Conservation (phyloP, 2,113 vertebrate species). For the Athene cunicularia region DNA sequence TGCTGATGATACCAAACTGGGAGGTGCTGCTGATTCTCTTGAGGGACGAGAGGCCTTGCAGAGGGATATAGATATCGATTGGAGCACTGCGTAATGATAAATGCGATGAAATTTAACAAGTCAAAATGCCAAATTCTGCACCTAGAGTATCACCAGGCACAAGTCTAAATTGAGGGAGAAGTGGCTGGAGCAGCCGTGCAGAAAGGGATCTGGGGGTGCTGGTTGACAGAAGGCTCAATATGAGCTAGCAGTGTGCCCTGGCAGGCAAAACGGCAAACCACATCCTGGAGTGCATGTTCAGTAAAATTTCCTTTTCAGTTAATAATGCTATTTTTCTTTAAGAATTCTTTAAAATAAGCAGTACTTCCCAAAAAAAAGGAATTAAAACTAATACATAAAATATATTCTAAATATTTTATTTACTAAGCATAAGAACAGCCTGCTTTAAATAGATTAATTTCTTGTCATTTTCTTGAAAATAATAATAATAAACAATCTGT, state of each 20-base stretch:
- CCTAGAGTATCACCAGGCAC: not conserved
- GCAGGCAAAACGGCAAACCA: not conserved
- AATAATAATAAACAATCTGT: not conserved
- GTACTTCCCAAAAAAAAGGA: not conserved
- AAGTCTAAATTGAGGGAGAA: not conserved
- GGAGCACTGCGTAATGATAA: not conserved
- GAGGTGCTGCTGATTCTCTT: not conserved
- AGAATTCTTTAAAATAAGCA: not conserved
- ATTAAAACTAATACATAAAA: not conserved
- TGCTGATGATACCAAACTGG: too few species aligned
- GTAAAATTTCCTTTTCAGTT: not conserved
- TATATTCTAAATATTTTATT: not conserved
- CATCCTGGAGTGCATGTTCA: not conserved
- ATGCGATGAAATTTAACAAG: not conserved
- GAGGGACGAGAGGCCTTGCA: not conserved
- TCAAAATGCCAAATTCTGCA: not conserved
- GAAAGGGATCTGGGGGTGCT: not conserved
- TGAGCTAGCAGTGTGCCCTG: not conserved
- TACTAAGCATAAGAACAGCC: not conserved
- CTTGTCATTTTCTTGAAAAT: not conserved
- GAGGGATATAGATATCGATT: not conserved
- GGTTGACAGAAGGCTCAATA: not conserved
- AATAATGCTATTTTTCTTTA: not conserved
- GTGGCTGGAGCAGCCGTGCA: not conserved
- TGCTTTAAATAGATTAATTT: not conserved